Base-by-base conservation (phyloP, 2,888 invertebrate species). In the Lasioglossum malachurum region DNA sequence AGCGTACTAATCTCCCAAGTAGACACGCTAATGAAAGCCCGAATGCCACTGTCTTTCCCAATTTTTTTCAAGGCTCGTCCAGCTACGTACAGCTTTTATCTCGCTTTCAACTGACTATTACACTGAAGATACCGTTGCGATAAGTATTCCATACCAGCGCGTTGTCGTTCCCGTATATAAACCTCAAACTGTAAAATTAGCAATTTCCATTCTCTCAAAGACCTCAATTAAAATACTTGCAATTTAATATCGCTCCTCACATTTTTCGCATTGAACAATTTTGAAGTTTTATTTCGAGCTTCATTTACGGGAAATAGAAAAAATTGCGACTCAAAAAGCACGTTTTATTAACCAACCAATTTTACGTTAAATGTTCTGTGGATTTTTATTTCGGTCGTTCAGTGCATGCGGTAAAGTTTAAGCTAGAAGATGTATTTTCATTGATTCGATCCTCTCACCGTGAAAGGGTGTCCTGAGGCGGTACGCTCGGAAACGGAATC, bases 1-100 rank as follows among this genome's bases (percentile, higher is more conserved):
- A 93, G 92, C 92, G 92, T 91, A 89, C 92, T 93, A 93, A 94
- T 94, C 93, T 94, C 92, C 88, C 93, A 90, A 94, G 93, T 92
- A 93, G 93, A 93, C 91, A 92, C 92, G 92, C 92, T 93, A 93
- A 93, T 94, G 93, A 93, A 94, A 94, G 94, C 91, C 87, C 88
- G 87, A 84, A 87, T 83, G 87, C 84, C 89, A 89, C 88, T 88
- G 87, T 89, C 91, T 90, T 89, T 89, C 84, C 76, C 87, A 82
- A 84, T 85, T 88, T 88, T 88, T 86, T 86, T 75, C 78, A 80
- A 81, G 81, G 73, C 80, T 76, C 75, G 75, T 75, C 81, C 64
- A 75, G 73, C 67, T 81, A 80, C 76, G 79, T 67, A 71, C 76
- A 79, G 80, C 83, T 84, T 77, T 83, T 81, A 80, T 83, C 83